These are phyloP conservation scores for Hepsetus odoe DNA, from an alignment of 2,113 vertebrate genomes.

Conservation along the genomic window DNA sequence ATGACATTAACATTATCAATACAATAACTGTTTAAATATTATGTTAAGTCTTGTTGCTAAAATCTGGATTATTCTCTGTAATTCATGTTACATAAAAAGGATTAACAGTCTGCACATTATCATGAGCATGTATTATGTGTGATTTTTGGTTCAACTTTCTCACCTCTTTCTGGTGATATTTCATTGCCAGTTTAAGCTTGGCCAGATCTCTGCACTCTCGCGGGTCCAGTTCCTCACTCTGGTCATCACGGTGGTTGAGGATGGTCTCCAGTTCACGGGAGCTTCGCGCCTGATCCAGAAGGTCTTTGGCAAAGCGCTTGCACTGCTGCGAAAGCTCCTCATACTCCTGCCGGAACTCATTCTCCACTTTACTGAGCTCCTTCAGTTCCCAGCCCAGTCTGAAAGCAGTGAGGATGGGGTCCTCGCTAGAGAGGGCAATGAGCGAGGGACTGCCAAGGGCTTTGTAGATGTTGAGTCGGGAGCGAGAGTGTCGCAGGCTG, in stretches of 20 bases:
- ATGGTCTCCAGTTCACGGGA: conserved; percentile 94
- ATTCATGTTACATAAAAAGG: too few relatives aligned
- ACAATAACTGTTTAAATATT: too few relatives aligned
- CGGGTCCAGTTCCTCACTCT: conserved; percentile 91
- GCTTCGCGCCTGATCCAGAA: conserved; percentile 94
- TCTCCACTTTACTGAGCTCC: conserved; percentile 97
- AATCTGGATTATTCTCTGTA: too few relatives aligned
- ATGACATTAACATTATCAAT: too few relatives aligned
- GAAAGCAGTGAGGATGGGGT: conserved; percentile 88
- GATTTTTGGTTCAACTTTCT: conserved; percentile 42
- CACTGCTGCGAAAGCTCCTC: conserved; percentile 97
- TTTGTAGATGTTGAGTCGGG: conserved; percentile 95
- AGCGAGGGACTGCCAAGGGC: conserved; percentile 93
- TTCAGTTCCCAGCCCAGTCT: conserved; percentile 96
- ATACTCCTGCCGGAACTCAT: conserved; percentile 96
- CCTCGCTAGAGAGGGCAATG: conserved; percentile 90
- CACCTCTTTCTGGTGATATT: conserved; percentile 99
- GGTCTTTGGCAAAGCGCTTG: conserved; percentile 95
- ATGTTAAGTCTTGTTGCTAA: too few relatives aligned
- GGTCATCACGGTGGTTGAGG: conserved; percentile 93
- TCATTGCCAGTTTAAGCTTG: conserved; percentile 97
- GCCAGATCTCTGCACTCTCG: conserved; percentile 92
- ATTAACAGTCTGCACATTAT: too few relatives aligned
- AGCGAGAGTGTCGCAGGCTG: conserved; percentile 92
- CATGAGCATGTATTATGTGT: background rate